These are phyloP conservation scores for Stegana nigrithorax DNA, from an alignment of 2,888 invertebrate genomes.

Conservation along the genomic window DNA sequence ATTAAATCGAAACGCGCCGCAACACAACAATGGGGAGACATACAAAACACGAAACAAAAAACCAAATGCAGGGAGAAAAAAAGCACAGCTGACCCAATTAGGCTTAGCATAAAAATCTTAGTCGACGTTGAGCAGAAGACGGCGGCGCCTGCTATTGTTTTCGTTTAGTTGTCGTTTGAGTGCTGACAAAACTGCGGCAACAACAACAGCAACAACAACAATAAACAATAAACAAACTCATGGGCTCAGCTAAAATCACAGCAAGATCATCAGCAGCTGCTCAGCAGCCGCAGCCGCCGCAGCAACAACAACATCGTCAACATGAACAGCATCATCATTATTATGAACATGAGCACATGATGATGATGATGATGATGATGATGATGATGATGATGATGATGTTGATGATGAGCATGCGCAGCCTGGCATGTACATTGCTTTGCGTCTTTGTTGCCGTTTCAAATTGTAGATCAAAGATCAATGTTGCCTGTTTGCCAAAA, in stretches of 20 bases:
- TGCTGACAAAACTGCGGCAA: neutral
- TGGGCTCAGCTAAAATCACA: constrained; percentile 5
- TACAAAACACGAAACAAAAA: neutral
- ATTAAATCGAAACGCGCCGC: neutral
- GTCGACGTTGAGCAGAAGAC: constrained; percentile 15
- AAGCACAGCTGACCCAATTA: constrained; percentile 63
- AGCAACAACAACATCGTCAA: neutral
- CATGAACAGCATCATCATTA: neutral
- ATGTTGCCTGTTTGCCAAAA: constrained; percentile 31
- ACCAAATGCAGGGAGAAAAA: constrained; percentile 24
- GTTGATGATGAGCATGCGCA: too few relatives aligned
- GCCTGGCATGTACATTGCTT: too few relatives aligned
- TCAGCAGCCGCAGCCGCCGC: neutral
- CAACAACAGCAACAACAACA: neutral
- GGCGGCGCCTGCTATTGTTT: constrained; percentile 59
- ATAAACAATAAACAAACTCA: neutral
- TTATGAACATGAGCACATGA: neutral
- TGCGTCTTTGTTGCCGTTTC: constrained; percentile 39
- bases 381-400: too few relatives aligned
- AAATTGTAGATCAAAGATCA: constrained; percentile 62
- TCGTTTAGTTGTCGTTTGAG: constrained; percentile 14
- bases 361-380: neutral
- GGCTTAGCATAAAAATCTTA: constrained; percentile 35
- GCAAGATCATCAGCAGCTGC: neutral
- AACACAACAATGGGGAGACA: too few relatives aligned